These are phyloP conservation scores for Drosophila kuntzei DNA, from an alignment of 2,888 invertebrate genomes.

Conservation along the genomic window DNA sequence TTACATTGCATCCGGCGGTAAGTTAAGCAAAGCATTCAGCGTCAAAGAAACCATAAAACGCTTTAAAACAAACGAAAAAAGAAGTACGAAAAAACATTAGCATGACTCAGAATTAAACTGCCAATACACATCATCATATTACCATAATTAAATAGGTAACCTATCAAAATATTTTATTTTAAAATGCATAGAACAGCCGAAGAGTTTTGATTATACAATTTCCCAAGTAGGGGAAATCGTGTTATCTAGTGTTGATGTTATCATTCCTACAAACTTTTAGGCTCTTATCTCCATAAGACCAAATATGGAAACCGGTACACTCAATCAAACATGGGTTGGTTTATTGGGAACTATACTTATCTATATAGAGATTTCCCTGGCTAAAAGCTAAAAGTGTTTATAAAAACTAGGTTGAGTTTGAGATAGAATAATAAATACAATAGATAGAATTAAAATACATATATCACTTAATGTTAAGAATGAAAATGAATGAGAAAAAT, in stretches of 20 bases:
- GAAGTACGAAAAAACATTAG: constrained; percentile 4
- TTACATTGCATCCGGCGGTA: constrained; percentile 99
- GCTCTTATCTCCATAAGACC: constrained; percentile 3
- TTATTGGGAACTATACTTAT: background rate
- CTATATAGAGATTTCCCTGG: background rate
- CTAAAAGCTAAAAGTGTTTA: background rate
- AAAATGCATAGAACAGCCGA: background rate
- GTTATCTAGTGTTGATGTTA: constrained; percentile 29
- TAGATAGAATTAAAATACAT: too few species aligned
- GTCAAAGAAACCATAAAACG: constrained; percentile 34
- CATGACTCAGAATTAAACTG: constrained; percentile 47
- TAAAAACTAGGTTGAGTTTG: background rate
- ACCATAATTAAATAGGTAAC: constrained; percentile 1
- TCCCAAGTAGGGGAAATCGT: background rate
- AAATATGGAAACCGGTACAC: background rate
- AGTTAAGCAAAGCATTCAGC: constrained; percentile 67
- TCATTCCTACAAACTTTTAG: constrained; percentile 3
- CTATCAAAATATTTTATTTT: constrained; percentile 6
- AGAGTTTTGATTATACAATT: background rate
- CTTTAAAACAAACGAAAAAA: background rate
- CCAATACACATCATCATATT: constrained; percentile 17
- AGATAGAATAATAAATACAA: background rate
- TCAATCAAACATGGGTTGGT: constrained; percentile 3
- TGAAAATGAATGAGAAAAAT: too few species aligned
- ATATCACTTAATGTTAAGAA: too few species aligned